Evolutionary conservation across 2,888 invertebrate species (phyloP).

Genomic region (Hanleya hanleyi): DNA sequence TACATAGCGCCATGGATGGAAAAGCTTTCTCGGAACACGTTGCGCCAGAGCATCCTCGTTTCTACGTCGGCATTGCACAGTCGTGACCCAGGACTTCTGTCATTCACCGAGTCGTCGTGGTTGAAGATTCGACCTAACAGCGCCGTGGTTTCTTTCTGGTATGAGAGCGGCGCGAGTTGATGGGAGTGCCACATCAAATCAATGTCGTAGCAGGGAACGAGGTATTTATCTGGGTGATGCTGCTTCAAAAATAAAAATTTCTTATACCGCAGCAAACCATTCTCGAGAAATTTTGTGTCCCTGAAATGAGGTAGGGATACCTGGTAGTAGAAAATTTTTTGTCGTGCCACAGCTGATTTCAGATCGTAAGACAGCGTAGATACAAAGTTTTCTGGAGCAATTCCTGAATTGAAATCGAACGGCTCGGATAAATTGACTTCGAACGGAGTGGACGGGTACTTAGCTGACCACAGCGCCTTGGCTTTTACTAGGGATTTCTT

Average conservation of each 20-base stretch:
- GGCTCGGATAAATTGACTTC: background rate
- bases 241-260: constrained; percentile 74
- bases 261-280: constrained; percentile 72
- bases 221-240: constrained; percentile 72
- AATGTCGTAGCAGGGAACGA: constrained; percentile 76
- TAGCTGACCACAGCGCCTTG: constrained; percentile 58
- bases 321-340: constrained; percentile 75
- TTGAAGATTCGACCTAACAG: constrained; percentile 71
- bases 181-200: constrained; percentile 76
- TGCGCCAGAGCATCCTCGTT: constrained; percentile 74
- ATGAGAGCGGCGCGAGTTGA: constrained; percentile 72
- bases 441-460: constrained; percentile 64
- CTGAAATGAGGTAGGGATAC: constrained; percentile 75
- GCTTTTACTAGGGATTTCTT: constrained; percentile 58
- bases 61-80: constrained; percentile 72
- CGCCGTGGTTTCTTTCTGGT: constrained; percentile 64
- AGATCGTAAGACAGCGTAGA: constrained; percentile 71
- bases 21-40: constrained; percentile 71
- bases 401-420: background rate
- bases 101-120: constrained; percentile 75
- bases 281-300: constrained; percentile 72
- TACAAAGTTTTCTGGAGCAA: constrained; percentile 43
- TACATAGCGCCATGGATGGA: constrained; percentile 74
- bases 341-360: constrained; percentile 71
- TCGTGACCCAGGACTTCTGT: constrained; percentile 73